Percentiles rank a stretch among this genome's conserved stretches.
Evolutionary conservation across 2,888 invertebrate species (phyloP).

Genomic region (Onchidella celtica): DNA sequence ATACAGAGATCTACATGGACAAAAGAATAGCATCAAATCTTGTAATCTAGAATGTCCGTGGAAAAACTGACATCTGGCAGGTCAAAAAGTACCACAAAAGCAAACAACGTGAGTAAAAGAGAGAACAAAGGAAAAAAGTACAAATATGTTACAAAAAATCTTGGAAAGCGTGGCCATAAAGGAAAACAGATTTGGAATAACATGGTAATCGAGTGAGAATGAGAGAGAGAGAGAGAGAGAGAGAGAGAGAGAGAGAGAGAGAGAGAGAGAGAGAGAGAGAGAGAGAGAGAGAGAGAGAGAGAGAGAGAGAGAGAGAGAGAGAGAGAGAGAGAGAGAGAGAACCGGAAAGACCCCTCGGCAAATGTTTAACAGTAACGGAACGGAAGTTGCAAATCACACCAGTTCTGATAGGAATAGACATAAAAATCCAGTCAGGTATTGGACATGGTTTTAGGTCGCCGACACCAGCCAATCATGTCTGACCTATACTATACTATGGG

Average conservation of each 20-base stretch:
- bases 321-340: neutral
- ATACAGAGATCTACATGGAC: no score
- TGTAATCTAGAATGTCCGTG: no score
- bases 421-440: no score
- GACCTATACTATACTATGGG: no score
- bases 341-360: neutral
- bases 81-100: no score
- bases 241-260: conserved; percentile 33
- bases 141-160: neutral
- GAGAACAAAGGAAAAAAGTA: neutral
- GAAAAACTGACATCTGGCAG: no score
- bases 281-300: conserved; percentile 34
- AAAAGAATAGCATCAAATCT: no score
- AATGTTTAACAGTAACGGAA: no score
- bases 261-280: conserved; percentile 33
- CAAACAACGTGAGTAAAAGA: neutral
- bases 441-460: no score
- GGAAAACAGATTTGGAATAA: conserved; percentile 34
- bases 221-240: conserved; percentile 2
- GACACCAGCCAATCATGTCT: no score
- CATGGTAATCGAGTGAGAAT: neutral
- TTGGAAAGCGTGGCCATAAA: conserved; percentile 12
- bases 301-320: conserved; percentile 39
- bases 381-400: no score
- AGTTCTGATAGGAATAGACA: no score